Evolutionary conservation across 2,797 vertebrate genomes (phyloP).

Genomic region (Potorous gilbertii): DNA sequence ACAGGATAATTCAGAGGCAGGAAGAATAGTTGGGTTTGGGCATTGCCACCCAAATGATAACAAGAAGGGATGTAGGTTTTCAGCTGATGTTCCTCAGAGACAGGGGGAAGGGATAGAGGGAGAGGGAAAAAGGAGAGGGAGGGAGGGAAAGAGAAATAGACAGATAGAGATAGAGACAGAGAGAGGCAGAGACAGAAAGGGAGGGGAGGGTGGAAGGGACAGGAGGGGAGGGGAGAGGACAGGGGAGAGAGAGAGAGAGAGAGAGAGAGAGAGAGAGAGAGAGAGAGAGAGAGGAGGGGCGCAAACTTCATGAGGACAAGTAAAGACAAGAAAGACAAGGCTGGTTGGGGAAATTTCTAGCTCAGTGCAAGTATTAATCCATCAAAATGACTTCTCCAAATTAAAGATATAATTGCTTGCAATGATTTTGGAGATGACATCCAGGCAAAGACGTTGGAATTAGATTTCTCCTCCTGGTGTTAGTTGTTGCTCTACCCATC

Average conservation of each 20-base stretch:
- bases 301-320: background rate
- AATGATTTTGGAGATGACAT: background rate
- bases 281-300: background rate
- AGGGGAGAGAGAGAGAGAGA: background rate
- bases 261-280: background rate
- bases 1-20: background rate
- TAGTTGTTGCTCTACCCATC: background rate
- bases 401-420: background rate
- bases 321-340: background rate
- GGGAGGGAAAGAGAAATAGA: background rate
- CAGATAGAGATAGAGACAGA: background rate
- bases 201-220: no score
- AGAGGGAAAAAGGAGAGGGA: no score
- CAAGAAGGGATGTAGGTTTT: background rate
- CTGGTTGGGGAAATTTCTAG: background rate
- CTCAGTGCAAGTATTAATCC: background rate
- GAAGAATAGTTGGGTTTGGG: background rate
- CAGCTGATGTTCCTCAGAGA: background rate
- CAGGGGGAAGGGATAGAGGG: background rate
- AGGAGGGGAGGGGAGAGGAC: no score
- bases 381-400: background rate
- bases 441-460: background rate
- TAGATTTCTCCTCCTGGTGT: background rate
- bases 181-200: no score
- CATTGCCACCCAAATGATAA: background rate